Base-by-base conservation (phyloP, 2,888 invertebrate genomes). In the Drosophila atroscutellata region DNA sequence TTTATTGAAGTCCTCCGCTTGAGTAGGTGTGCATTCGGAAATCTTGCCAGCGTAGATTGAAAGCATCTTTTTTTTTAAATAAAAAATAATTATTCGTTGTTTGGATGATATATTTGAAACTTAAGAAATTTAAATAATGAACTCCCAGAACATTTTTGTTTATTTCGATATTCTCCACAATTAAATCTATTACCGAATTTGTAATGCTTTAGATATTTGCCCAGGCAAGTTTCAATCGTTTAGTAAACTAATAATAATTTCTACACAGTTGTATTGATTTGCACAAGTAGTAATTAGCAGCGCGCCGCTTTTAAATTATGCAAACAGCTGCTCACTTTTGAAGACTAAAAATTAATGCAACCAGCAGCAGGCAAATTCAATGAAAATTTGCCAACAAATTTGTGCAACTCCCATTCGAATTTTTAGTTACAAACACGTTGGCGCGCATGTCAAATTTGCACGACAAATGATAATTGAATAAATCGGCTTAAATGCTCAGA, bases 401-500 rank as follows among this genome's bases (percentile, higher is more conserved):
- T 55, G 54, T 65, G 49, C 70, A 73, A 54, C 30, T 60, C 56
- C 50, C 49, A 36, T 73, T 36, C 51, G 36, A 50, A 72, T 72
- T 81, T 72, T 57, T 65, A 63, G 72, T 68, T 56, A 54, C 68
- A 71, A 68, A 75, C 79, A 69, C 60, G 63, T 66, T 74, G 70
- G 67, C 75, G 72, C 76, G 75, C 76, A 82, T 82, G 81, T 71
- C 71, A 75, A 78, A 81, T 81, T 75, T 68, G 52, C 70, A 75
- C 83, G 74, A 85, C 81, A 89, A 90, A 88, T 84, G 87, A 83
- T 91, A 91, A 91, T 91, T 91, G 86, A 83, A 80, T 81, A 90
- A 91, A 91, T 90, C 91, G 90, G 92, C 90, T 91, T 91, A 91
- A 91, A 81, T 61, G 64, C 60, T 72, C 77, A 83, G 77, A 71